These are phyloP conservation scores for Brachyptera putata DNA, from an alignment of 2,888 invertebrate species.

Conservation along the genomic window DNA sequence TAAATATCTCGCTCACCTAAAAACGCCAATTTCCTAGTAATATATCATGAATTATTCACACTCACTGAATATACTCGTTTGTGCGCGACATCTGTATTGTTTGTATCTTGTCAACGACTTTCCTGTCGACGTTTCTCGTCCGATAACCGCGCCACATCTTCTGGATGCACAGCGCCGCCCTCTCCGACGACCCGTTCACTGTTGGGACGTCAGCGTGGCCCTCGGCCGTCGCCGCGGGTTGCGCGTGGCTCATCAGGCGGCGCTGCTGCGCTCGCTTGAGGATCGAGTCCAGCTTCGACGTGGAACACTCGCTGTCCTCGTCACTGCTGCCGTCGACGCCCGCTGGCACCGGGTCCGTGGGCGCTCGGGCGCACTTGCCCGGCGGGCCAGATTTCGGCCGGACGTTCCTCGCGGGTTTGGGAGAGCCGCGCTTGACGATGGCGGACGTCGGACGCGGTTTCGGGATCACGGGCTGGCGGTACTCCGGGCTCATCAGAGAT, in stretches of 20 bases:
- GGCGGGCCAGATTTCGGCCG: conserved; percentile 11
- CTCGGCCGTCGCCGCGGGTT: neutral
- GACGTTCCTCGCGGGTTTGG: conserved; percentile 21
- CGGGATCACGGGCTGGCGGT: conserved; percentile 42
- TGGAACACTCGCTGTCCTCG: conserved; percentile 63
- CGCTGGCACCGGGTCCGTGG: conserved; percentile 15
- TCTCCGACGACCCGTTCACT: conserved; percentile 16
- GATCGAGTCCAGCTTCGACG: conserved; percentile 62
- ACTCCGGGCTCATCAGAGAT: conserved; percentile 80
- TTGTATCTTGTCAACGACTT: conserved; percentile 58
- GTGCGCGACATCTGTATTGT: conserved; percentile 72
- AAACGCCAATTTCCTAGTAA: too few species aligned
- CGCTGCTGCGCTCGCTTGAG: conserved; percentile 53
- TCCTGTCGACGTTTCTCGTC: conserved; percentile 67
- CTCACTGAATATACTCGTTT: conserved; percentile 79
- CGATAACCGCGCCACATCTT: conserved; percentile 82
- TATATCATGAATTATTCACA: too few species aligned
- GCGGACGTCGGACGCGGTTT: conserved; percentile 21
- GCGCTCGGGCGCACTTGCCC: conserved; percentile 5
- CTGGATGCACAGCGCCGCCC: conserved; percentile 75
- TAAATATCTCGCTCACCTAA: too few species aligned
- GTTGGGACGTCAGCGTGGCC: conserved; percentile 9
- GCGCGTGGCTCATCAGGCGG: conserved; percentile 40
- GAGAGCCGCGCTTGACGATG: conserved; percentile 16
- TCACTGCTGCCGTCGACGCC: conserved; percentile 41